Base-by-base conservation (phyloP, 2,888 invertebrate species). In the Agonopterix alstromeriana region DNA sequence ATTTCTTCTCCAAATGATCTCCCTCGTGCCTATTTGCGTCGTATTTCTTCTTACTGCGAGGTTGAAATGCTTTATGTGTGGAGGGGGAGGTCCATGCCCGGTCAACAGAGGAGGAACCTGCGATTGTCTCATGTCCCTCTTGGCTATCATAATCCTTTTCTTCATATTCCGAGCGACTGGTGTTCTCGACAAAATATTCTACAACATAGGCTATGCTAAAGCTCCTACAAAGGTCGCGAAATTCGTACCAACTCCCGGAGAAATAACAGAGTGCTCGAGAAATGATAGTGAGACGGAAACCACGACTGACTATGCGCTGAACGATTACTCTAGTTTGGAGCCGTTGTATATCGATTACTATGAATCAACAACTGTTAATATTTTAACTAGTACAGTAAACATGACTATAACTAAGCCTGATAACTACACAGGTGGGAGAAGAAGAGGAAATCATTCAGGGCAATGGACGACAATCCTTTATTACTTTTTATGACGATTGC, bases 41-140 rank as follows among this genome's bases (percentile, higher is more conserved):
- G 77, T 84, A 10, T 85, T 86, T 41, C 45, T 84, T 2, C 42
- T 82, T 2, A 78, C 84, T 5, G 65, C 84, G 1, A 64, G 71
- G 35, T 60, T 84, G 35, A 81, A 78, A 49, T 81, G 82, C 50
- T 76, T 80, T 40, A 70, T 84, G 72, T 84, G 85, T 36, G 77
- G 83, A 0, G 83, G 85, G 0, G 79, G 82, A 0, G 83, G 84
- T 0, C 71, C 75, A 0, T 81, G 83, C 14, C 77, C 79, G 0
- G 73, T 74, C 1, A 73, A 70, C 40, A 68, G 83, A 42, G 75
- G 83, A 0, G 80, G 82, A 0, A 66, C 73, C 0, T 80, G 82
- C 50, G 84, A 83, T 51, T 83, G 79, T 11, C 53, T 83, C 0
- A 77, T 82, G 77, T 81, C 82, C 0, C 65, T 63, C 0, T 35